phyloP scores from a whole-genome alignment of 2,888 invertebrate species.

The Cryptophagus acutangulus region DNA sequence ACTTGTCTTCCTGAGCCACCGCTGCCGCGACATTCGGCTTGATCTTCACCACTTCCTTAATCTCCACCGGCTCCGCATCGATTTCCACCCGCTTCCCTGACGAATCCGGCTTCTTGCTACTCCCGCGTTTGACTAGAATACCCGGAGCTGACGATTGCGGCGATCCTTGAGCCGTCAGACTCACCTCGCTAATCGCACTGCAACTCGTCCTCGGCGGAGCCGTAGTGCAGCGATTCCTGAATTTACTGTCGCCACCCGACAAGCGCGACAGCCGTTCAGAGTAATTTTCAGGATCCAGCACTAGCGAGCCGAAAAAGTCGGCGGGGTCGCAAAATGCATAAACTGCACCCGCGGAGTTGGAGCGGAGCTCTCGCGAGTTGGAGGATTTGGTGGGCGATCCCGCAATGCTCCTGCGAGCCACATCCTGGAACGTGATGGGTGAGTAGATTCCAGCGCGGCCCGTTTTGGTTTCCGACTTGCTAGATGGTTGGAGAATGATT shows the following conservation, averaged over 20 bases:
- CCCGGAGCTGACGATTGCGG: slow-evolving; percentile 15
- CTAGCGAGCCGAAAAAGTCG: slow-evolving; percentile 55
- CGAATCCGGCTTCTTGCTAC: slow-evolving; percentile 4
- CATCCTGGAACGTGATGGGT: slow-evolving; percentile 80
- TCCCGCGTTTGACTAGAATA: slow-evolving; percentile 8
- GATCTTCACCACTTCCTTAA: slow-evolving; percentile 4
- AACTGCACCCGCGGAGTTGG: slow-evolving; percentile 63
- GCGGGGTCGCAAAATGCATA: slow-evolving; percentile 48
- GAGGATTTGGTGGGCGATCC: slow-evolving; percentile 60
- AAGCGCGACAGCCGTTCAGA: slow-evolving; percentile 16
- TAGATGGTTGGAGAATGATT: not conserved
- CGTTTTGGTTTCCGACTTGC: not conserved
- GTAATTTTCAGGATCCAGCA: slow-evolving; percentile 53
- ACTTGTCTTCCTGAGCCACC: slow-evolving; percentile 21
- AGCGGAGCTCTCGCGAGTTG: slow-evolving; percentile 55
- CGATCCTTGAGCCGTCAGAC: slow-evolving; percentile 19
- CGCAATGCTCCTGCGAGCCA: slow-evolving; percentile 71
- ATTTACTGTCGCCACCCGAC: slow-evolving; percentile 14
- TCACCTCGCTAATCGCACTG: slow-evolving; percentile 13
- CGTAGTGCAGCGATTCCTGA: slow-evolving; percentile 25
- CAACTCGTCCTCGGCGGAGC: slow-evolving; percentile 21
- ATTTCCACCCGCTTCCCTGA: slow-evolving; percentile 12
- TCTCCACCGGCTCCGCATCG: not conserved
- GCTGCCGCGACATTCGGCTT: too few species aligned
- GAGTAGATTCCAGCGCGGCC: slow-evolving; percentile 64